Evolutionary conservation across 2,113 vertebrate species (phyloP), one percentile per base, ranked within the genome.

Genomic region (Platycercus adscitus): DNA sequence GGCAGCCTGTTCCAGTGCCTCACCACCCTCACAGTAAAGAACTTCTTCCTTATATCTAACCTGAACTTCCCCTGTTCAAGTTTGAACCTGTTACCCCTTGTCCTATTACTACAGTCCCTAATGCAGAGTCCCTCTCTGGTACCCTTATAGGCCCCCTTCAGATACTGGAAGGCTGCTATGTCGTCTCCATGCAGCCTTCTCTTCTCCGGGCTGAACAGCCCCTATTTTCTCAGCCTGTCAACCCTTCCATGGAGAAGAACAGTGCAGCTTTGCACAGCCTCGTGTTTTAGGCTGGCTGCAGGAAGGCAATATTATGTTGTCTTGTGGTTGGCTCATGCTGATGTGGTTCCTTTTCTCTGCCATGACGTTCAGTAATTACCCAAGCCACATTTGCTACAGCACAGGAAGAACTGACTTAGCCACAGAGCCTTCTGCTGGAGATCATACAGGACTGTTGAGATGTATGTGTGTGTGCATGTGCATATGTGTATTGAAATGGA

Each of bases 391-490:
- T 49, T 90, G 53, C 53, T 58, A 25, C 71, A 69, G 24, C 39
- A 70, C 20, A 75, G 55, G 50, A 91, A 50, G 55, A 66, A 37
- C 10, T 58, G 52, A 47, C 50, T 9, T 73, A 58, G 41, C 13
- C 31, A 73, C 47, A 64, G 16, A 87, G 35, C 17, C 23, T 81
- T 84, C 88, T 56, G 17, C 73, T 85, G 44, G 43, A 75, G 82
- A 46, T 55, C 13, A 21, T 29, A 18, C 0, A 0, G 46, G 55
- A 23, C 44, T 25, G n/a, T 28, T 75, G 47, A 35, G n/a, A 25
- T 20, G 1, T 8, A 29, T 6, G 56, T 15, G 28, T 0, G 1
- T 0, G 1, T 46, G 19, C 28, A 1, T 35, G 43, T 44, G n/a
- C 4, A 0, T 60, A 17, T 10, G 25, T 58, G 35, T 19, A 29